Conservation (phyloP, 2,888 invertebrate genomes). For the Stramonita haemastoma region DNA sequence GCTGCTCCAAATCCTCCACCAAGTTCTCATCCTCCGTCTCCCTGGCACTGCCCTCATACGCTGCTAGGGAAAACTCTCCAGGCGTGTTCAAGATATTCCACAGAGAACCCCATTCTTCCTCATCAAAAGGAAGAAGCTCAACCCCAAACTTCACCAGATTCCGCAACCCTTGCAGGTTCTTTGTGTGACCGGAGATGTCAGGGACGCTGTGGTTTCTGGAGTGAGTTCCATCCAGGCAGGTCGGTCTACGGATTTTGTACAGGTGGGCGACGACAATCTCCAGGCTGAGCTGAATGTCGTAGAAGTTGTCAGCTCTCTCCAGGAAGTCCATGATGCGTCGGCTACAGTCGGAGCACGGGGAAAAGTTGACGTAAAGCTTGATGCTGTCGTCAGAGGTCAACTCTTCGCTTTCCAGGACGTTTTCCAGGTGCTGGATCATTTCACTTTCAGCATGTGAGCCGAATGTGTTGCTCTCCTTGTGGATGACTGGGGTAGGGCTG, state of each 20-base stretch:
- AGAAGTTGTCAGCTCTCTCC: not conserved
- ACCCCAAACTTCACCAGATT: not conserved
- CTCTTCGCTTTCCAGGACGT: not conserved
- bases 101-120: not conserved
- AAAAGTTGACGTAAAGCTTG: conserved; percentile 30
- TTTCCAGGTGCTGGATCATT: conserved; percentile 2
- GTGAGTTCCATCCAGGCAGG: not conserved
- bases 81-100: not conserved
- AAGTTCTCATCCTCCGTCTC: not conserved
- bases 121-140: not conserved
- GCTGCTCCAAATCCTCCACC: not conserved
- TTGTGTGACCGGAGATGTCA: not conserved
- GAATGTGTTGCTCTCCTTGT: not conserved
- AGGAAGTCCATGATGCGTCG: not conserved
- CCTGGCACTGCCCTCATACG: not conserved
- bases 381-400: not conserved
- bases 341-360: conserved; percentile 25
- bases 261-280: conserved; percentile 24
- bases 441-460: not conserved
- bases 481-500: not conserved
- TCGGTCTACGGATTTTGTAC: conserved; percentile 30
- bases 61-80: not conserved
- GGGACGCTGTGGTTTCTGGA: not conserved
- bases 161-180: not conserved
- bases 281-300: not conserved